These are phyloP conservation scores for Trogon melanurus DNA, from an alignment of 2,113 vertebrate species.

Conservation along the genomic window DNA sequence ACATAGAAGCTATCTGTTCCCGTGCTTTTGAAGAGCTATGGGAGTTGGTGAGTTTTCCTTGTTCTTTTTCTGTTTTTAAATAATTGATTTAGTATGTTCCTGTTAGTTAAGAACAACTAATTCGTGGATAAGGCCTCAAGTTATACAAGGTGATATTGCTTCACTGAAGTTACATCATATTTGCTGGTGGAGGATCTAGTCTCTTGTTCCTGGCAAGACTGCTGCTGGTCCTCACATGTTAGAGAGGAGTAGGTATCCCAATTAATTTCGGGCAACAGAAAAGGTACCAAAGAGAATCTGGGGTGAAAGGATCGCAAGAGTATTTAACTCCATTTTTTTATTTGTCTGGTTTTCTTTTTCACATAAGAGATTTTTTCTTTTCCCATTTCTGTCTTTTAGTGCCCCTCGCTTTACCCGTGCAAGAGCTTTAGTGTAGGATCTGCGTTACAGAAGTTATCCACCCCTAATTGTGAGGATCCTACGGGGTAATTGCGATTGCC, in stretches of 20 bases:
- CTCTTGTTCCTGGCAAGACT: background rate
- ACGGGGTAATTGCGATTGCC: background rate
- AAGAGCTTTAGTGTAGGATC: background rate
- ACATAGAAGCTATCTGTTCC: background rate
- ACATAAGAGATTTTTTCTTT: background rate
- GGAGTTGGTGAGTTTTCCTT: background rate
- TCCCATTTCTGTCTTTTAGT: background rate
- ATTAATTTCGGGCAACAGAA: background rate
- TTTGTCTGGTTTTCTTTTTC: background rate
- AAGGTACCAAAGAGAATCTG: background rate
- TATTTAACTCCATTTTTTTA: background rate
- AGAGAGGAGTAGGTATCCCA: background rate
- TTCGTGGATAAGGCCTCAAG: background rate
- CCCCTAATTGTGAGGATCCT: background rate
- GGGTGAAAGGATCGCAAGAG: background rate
- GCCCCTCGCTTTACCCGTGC: background rate
- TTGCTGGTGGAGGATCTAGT: background rate
- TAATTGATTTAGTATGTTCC: background rate
- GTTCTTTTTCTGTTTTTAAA: background rate
- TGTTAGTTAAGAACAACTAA: background rate
- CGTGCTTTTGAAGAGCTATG: background rate
- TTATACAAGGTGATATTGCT: background rate
- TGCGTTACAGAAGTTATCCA: background rate
- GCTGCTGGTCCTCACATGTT: background rate
- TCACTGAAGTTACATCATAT: background rate